Evolutionary conservation across 1,140 invertebrate species (phyloP).

Genomic region (Hirudo medicinalis): DNA sequence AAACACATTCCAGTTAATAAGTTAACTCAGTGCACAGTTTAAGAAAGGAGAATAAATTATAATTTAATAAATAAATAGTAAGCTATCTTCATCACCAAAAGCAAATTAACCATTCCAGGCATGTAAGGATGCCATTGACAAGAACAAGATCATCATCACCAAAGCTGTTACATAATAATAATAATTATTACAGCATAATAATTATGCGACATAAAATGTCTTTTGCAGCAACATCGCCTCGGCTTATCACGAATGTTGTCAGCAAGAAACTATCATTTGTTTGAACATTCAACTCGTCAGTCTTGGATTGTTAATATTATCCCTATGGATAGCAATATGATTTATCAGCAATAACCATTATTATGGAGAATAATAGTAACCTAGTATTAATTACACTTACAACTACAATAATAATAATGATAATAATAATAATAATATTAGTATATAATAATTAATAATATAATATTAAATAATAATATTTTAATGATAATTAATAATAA

Average conservation of each 20-base stretch:
- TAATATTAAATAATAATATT: neutral
- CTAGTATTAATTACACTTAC: neutral
- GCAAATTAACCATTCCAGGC: neutral
- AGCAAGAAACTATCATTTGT: too few relatives aligned
- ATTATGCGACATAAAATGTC: neutral
- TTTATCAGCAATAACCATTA: too few relatives aligned
- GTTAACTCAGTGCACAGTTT: too few relatives aligned
- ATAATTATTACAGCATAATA: too few relatives aligned
- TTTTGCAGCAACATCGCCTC: too few relatives aligned
- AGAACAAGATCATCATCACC: neutral
- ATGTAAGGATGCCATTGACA: neutral
- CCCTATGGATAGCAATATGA: neutral
- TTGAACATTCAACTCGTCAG: neutral
- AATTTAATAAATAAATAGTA: too few relatives aligned
- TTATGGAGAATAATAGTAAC: too few relatives aligned
- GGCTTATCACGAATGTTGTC: too few relatives aligned
- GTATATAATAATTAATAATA: neutral
- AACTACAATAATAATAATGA: neutral
- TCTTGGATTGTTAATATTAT: neutral
- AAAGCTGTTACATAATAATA: neutral
- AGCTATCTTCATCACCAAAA: too few relatives aligned
- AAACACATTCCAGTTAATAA: neutral
- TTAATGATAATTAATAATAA: too few relatives aligned
- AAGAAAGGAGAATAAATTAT: too few relatives aligned
- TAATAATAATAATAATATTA: neutral